Percentiles rank a stretch among this genome's conserved stretches.
These are phyloP conservation scores for Eriocheir sinensis DNA, from an alignment of 1,140 invertebrate species.

Conservation along the genomic window DNA sequence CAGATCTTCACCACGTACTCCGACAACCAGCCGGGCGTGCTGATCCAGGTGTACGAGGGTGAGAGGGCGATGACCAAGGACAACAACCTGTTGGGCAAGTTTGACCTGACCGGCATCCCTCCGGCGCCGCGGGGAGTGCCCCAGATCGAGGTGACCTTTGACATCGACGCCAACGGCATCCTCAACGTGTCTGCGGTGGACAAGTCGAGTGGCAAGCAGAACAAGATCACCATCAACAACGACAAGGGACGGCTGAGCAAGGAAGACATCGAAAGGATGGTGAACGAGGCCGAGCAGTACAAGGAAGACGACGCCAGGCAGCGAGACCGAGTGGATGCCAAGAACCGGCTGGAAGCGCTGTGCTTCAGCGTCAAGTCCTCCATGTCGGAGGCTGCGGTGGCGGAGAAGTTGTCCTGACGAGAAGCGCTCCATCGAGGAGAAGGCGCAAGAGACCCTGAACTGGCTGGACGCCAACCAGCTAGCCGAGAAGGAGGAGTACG, in stretches of 20 bases:
- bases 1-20: conserved; percentile 42
- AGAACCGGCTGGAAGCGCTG: background rate
- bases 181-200: conserved; percentile 35
- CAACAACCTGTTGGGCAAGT: conserved; percentile 47
- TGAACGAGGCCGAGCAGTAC: conserved; percentile 9
- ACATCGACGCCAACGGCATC: background rate
- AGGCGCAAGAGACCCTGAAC: background rate
- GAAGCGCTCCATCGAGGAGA: background rate
- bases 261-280: conserved; percentile 28
- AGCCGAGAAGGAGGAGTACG: conserved; percentile 46
- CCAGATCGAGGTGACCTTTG: background rate
- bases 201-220: conserved; percentile 20
- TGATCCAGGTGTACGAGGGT: conserved; percentile 46
- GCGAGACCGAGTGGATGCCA: background rate
- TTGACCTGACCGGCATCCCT: conserved; percentile 45
- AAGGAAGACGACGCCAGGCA: conserved; percentile 13
- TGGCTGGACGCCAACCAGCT: conserved; percentile 49
- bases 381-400: background rate
- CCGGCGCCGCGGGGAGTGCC: conserved; percentile 30
- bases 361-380: conserved; percentile 24
- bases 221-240: conserved; percentile 36
- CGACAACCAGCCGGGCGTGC: conserved; percentile 42
- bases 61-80: conserved; percentile 42
- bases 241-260: conserved; percentile 29
- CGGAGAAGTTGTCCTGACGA: conserved; percentile 7